phyloP scores from a whole-genome alignment of 1,140 invertebrate genomes.

The Drepana arcuata region DNA sequence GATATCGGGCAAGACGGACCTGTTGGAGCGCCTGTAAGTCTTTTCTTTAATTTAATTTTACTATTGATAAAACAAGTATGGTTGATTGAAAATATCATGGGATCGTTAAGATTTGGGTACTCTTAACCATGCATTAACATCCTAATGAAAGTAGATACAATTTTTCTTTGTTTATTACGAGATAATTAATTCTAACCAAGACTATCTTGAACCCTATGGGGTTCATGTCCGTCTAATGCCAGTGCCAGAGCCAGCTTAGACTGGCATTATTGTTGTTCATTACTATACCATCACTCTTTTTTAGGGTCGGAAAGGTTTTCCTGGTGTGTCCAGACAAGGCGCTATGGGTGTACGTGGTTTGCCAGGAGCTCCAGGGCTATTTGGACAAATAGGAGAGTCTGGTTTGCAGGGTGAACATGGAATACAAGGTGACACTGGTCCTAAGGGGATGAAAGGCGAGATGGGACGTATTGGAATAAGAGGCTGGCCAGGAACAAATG shows the following conservation, averaged over 20 bases:
- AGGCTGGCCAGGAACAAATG: slow-evolving; percentile 60
- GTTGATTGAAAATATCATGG: too few relatives aligned
- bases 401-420: slow-evolving; percentile 64
- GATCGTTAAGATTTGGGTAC: too few relatives aligned
- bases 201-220: slow-evolving; percentile 1
- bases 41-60: slow-evolving; percentile 1
- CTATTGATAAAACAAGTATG: too few relatives aligned
- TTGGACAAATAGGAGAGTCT: slow-evolving; percentile 68
- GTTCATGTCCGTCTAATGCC: too few relatives aligned
- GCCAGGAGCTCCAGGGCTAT: slow-evolving; percentile 58
- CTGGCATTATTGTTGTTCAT: too few relatives aligned
- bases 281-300: too few relatives aligned
- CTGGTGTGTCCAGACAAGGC: slow-evolving; percentile 45
- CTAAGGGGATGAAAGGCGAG: slow-evolving; percentile 67
- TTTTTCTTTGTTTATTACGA: too few relatives aligned
- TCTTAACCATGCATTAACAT: too few relatives aligned
- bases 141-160: too few relatives aligned
- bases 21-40: slow-evolving; percentile 48
- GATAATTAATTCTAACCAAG: too few relatives aligned
- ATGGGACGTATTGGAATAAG: slow-evolving; percentile 48
- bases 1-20: slow-evolving; percentile 69
- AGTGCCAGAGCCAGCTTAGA: too few relatives aligned
- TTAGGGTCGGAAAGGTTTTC: slow-evolving; percentile 52
- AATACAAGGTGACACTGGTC: slow-evolving; percentile 55
- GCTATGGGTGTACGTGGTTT: slow-evolving; percentile 61